A percentile compares a stretch with the other conserved stretches of the same genome.
These are phyloP conservation scores for Lemur catta DNA, from an alignment of 2,797 vertebrate genomes.

Conservation along the genomic window DNA sequence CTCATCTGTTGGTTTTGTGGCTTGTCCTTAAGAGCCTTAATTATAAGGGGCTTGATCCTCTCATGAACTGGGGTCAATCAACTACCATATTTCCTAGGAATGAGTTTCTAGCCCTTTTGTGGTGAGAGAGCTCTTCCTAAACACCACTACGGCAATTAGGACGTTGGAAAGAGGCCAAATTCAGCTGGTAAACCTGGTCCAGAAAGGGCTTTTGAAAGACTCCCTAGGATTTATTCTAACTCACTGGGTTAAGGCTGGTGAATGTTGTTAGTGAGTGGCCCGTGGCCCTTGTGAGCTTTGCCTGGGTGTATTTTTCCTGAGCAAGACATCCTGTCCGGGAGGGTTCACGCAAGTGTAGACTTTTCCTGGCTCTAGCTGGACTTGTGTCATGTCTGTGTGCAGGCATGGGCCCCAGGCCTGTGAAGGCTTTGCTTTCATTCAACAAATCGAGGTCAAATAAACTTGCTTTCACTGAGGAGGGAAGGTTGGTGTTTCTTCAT, in stretches of 20 bases:
- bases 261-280: background rate
- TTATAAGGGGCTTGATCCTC: conserved; percentile 56
- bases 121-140: conserved; percentile 51
- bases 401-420: background rate
- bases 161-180: background rate
- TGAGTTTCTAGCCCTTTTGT: conserved; percentile 47
- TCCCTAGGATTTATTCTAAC: background rate
- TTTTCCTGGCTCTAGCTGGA: conserved; percentile 64
- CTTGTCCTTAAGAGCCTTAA: conserved; percentile 70
- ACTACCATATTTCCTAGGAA: conserved; percentile 63
- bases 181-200: conserved; percentile 34
- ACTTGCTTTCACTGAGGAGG: background rate
- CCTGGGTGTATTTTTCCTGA: conserved; percentile 39
- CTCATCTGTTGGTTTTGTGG: conserved; percentile 78
- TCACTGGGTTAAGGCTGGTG: background rate
- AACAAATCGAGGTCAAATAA: conserved; percentile 61
- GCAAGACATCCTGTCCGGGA: conserved; percentile 44
- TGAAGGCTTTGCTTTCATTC: conserved; percentile 58
- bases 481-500: conserved; percentile 28
- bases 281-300: background rate
- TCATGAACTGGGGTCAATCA: conserved; percentile 63
- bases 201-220: conserved; percentile 28
- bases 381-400: conserved; percentile 55
- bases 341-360: background rate
- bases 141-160: conserved; percentile 41